Base-by-base conservation (phyloP, 2,113 vertebrate species). In the Sterna hirundo region DNA sequence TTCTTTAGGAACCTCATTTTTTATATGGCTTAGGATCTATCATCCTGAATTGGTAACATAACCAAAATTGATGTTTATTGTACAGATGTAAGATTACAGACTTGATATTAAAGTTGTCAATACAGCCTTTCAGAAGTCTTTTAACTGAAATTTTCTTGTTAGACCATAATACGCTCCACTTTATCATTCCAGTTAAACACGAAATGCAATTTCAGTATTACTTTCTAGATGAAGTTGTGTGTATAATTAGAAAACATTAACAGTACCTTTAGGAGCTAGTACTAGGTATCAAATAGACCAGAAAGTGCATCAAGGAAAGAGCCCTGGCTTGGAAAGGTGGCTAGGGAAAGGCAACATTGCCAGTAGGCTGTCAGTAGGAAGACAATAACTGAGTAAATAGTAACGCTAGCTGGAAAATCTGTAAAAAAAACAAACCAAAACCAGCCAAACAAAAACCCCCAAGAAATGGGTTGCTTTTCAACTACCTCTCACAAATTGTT, bases 61-160 rank as follows among this genome's bases (percentile, higher is more conserved):
- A 94, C 36, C 52, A 94, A 94, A 93, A 66, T 38, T 79, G 84
- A 95, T 51, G 60, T 70, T 94, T 94, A 44, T 20, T 55, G 27
- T 66, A 77, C 77, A 11, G 6, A 71, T 38, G 7, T 10, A 91
- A 38, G 68, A 36, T 38, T 64, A 88, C 34, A 18, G 27, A 55
- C 65, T 68, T 65, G 51, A 74, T 71, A 91, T 47, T 54, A 38
- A 89, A 91, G 46, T 79, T 84, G 89, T 94, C 75, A 76, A 55
- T 47, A 93, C 34, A 88, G 42, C 14, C 58, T 93, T 91, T 52
- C 29, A 20, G 47, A 86, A 36, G 12, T 64, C 40, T 84, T 92
- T 80, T 61, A 88, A 57, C 12, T 34, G 40, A 62, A 62, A 66
- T 69, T 92, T 77, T 79, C 69, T 95, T 5, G 36, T 77, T 44